These are phyloP conservation scores for Fopius arisanus DNA, from an alignment of 1,140 invertebrate genomes.

Conservation along the genomic window DNA sequence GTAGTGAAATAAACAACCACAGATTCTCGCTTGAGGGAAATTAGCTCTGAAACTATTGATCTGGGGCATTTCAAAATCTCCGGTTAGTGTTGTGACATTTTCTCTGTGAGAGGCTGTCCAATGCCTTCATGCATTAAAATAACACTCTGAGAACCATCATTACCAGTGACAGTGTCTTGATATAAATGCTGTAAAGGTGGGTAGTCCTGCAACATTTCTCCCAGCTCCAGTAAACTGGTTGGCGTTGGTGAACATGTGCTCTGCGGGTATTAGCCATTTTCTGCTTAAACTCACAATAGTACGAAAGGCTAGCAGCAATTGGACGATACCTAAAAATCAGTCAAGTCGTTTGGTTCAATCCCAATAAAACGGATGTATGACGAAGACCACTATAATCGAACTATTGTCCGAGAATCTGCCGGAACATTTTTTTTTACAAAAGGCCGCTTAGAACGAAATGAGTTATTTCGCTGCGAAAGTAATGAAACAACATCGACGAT, in stretches of 20 bases:
- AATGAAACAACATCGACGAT: no score
- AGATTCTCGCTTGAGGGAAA: slow-evolving; percentile 13
- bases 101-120: background rate
- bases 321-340: slow-evolving; percentile 17
- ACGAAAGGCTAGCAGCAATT: background rate
- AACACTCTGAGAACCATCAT: background rate
- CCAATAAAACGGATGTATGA: no score
- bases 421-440: no score
- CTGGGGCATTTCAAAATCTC: slow-evolving; percentile 14
- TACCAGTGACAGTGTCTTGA: background rate
- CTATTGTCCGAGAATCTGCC: no score
- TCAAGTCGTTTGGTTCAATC: background rate
- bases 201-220: slow-evolving; percentile 3
- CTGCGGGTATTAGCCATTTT: background rate
- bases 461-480: no score
- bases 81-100: slow-evolving; percentile 11
- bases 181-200: background rate
- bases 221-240: background rate
- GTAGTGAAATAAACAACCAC: slow-evolving; percentile 13
- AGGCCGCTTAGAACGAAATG: no score
- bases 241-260: background rate
- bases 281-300: background rate
- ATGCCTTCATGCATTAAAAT: background rate
- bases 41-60: slow-evolving; percentile 1
- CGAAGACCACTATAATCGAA: no score